Percentiles rank a stretch among this genome's conserved stretches.
phyloP scores from a whole-genome alignment of 2,113 vertebrate species.

The Alces alces region DNA sequence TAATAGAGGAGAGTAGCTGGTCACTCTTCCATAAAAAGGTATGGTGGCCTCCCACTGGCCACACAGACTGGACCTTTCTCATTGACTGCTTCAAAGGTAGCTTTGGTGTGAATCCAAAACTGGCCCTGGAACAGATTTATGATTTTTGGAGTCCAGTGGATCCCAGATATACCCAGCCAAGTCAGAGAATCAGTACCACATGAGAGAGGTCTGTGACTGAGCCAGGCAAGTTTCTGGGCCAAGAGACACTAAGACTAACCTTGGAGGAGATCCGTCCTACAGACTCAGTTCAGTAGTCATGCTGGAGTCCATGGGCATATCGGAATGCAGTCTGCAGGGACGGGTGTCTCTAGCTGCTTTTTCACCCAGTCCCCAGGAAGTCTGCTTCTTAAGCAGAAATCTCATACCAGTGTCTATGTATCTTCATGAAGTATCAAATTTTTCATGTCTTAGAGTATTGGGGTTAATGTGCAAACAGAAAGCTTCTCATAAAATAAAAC shows the following conservation, averaged over 20 bases:
- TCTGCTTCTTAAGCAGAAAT: not conserved
- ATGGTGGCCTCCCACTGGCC: not conserved
- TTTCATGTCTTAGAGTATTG: constrained; percentile 37
- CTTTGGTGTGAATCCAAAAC: not conserved
- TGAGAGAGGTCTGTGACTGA: not conserved
- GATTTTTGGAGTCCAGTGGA: not conserved
- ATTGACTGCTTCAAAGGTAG: not conserved
- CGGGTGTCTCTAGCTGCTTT: not conserved
- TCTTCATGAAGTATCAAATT: constrained; percentile 27
- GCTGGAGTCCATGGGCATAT: not conserved
- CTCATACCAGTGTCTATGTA: not conserved
- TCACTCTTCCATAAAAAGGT: not conserved
- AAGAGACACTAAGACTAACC: not conserved
- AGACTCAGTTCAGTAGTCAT: not conserved
- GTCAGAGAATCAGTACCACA: not conserved
- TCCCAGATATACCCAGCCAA: not conserved
- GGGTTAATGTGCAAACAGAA: constrained; percentile 41
- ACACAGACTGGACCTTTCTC: not conserved
- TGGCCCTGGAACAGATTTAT: not conserved
- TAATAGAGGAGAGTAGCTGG: not conserved
- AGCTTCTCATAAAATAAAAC: constrained; percentile 35
- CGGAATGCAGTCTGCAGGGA: not conserved
- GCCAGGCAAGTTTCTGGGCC: not conserved
- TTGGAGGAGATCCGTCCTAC: not conserved
- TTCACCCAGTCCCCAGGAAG: not conserved